Evolutionary conservation across 2,113 vertebrate species (phyloP).

Genomic region (Myotis brandtii): DNA sequence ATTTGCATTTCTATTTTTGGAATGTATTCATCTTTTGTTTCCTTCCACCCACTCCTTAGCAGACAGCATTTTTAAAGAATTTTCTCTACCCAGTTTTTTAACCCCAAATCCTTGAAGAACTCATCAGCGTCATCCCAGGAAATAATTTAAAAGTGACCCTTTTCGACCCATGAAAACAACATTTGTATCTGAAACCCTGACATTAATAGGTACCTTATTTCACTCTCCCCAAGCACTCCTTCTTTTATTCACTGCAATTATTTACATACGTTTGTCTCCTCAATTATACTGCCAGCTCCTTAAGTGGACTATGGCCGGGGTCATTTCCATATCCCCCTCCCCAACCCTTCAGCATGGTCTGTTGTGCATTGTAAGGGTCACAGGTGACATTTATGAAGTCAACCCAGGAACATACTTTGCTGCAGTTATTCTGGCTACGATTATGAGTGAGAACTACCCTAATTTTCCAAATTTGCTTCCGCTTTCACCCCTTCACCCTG

Average conservation of each 20-base stretch:
- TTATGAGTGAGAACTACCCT: not conserved
- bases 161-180: not conserved
- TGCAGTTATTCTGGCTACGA: not conserved
- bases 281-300: not conserved
- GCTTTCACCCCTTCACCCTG: too few species aligned
- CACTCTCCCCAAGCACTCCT: not conserved
- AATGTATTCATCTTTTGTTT: not conserved
- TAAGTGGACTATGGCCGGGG: rapidly evolving
- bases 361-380: not conserved
- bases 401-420: not conserved
- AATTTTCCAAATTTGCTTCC: not conserved
- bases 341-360: not conserved
- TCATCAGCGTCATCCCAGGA: not conserved
- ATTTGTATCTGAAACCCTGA: not conserved
- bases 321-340: not conserved
- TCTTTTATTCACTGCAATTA: not conserved
- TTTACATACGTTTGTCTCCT: not conserved
- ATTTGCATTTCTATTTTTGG: not conserved
- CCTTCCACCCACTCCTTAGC: not conserved
- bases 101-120: not conserved
- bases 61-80: not conserved
- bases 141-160: not conserved
- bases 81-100: not conserved
- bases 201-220: not conserved
- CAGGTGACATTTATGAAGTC: not conserved